Evolutionary conservation across 1,140 invertebrate genomes (phyloP), one percentile per base, ranked within the genome.

Genomic region (Yoshiicerus persimilis): DNA sequence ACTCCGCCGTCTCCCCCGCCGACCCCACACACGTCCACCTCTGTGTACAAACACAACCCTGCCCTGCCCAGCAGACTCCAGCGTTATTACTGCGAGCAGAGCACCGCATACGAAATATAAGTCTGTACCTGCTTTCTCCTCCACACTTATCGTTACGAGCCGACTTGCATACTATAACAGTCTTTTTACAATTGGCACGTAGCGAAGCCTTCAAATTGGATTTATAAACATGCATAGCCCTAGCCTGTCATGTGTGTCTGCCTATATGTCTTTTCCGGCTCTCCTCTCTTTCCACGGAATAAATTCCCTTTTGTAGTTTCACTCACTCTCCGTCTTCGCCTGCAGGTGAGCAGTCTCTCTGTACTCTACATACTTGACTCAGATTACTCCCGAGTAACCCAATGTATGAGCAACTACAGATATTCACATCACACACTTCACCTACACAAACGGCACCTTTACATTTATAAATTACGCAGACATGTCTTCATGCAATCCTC

Each of bases 131-230:
- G 32, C 75, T 80, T 80, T 38, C 34, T 38, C 16, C 13, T 70
- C 32, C 20, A 30, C 32, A 80, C 75, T 80, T 80, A 80, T 34
- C 32, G 47, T 56, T 56, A 56, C 16, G 47, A 80, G 75, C 20
- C 75, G 34, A 80, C 30, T 36, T 80, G 75, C 75, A 80, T 80
- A 80, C 75, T 38, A 34, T 38, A 34, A n/a, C 34, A 38, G 75
- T 80, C 75, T 80, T 36, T n/a, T 36, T 80, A 80, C 75, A n/a
- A 80, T 80, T 80, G 75, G 75, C 75, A 80, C 75, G 75, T 80
- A 80, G 32, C 75, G 38, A 56, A 80, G 75, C 75, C 75, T 80
- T 80, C 75, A 80, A 80, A 80, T 80, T 80, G 75, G 75, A 80
- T 80, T 80, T 80, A 80, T 80, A 80, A 80, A 80, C 75, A 80